Evolutionary conservation across 2,113 vertebrate species (phyloP), one percentile per base, ranked within the genome.

Genomic region (Peromyscus polionotus): DNA sequence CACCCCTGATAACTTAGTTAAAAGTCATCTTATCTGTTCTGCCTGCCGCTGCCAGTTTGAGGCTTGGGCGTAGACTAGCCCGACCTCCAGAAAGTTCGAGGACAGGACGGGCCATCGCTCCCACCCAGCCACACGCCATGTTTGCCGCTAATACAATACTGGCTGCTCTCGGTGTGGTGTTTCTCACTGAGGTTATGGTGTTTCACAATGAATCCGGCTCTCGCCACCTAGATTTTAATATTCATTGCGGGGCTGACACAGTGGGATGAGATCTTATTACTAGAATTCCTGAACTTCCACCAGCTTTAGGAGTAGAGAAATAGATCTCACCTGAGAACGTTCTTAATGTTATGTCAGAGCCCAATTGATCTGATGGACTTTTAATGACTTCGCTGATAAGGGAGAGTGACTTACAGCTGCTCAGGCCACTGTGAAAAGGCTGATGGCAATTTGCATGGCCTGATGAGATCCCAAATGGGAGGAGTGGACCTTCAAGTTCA

Each of bases 201-300:
- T 97, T 97, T 94, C 65, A 9, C 93, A 96, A 96, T 97, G 97
- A 98, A 97, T 97, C 95, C 83, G 4, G 1, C 88, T 95, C 95
- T 84, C 94, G 84, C 96, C 96, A 94, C 96, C 94, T 91, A 48
- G 73, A 97, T 98, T 98, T 98, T 96, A 92, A 97, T 96, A 92
- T 96, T 98, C 93, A 91, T 97, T 94, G 97, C 98, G 97, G 96
- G 94, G 90, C 97, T 97, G 97, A 95, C 94, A 97, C 33, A 19
- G 94, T 5, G 17, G 97, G 93, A 95, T 83, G 95, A 97, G 97
- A 98, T 98, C 98, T 98, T 97, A 97, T 96, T 95, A 95, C 90
- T 84, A 98, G 97, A 76, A 97, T 96, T 80, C 97, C 97, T 98
- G 98, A 98, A 97, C 97, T 98, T 85, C 75, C 48, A 97, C 96